These are phyloP conservation scores for Ariopsis seemanni DNA, from an alignment of 2,113 vertebrate genomes.

Conservation along the genomic window DNA sequence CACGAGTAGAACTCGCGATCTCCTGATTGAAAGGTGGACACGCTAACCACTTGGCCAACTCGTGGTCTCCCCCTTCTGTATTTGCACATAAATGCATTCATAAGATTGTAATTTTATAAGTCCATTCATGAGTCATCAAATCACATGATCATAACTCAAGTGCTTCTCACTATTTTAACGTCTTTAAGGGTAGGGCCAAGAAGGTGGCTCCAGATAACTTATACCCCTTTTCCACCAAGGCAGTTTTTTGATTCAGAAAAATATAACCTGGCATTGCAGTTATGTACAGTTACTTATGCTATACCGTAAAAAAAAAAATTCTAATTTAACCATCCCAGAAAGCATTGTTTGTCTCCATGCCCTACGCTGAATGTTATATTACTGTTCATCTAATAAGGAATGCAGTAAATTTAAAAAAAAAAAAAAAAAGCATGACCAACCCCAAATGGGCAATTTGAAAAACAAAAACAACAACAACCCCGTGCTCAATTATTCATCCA, in stretches of 20 bases:
- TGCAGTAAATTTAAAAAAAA: conserved; percentile 46
- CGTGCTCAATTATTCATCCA: conserved; percentile 61
- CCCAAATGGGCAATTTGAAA: conserved; percentile 61
- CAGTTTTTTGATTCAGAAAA: not conserved
- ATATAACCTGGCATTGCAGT: not conserved
- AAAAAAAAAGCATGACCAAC: conserved; percentile 56
- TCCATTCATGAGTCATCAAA: not conserved
- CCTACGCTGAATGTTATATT: conserved; percentile 14
- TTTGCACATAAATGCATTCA: not conserved
- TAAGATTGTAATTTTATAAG: not conserved
- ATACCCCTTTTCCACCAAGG: too few species aligned
- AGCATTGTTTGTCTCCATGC: not conserved
- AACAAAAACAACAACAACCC: conserved; percentile 54
- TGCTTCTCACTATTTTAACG: not conserved
- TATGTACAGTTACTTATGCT: not conserved
- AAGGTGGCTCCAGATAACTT: not conserved
- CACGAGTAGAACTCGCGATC: too few species aligned
- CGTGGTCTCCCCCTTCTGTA: not conserved
- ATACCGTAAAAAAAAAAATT: too few species aligned
- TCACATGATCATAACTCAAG: not conserved
- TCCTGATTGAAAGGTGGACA: too few species aligned
- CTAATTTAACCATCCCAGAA: not conserved
- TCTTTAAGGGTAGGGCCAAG: not conserved
- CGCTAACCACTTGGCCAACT: too few species aligned
- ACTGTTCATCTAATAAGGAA: conserved; percentile 48